Evolutionary conservation across 1,140 invertebrate species (phyloP).

Genomic region (Heliconius hermathena): DNA sequence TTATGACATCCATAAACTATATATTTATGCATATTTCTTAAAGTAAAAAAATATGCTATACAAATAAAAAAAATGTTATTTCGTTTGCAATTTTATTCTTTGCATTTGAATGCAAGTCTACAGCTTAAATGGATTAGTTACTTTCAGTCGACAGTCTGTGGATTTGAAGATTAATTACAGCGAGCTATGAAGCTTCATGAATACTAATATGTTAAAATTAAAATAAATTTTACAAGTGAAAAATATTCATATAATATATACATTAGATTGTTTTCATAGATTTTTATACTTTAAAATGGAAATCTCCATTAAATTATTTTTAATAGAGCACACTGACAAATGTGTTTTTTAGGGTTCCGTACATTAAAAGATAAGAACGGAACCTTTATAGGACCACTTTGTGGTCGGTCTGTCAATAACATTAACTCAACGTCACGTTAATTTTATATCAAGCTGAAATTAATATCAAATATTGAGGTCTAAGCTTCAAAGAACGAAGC

Average conservation of each 20-base stretch:
- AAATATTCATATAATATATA: background rate
- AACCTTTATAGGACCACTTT: no score
- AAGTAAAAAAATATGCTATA: background rate
- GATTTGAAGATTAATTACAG: constrained; percentile 17
- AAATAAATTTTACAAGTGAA: background rate
- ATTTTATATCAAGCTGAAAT: no score
- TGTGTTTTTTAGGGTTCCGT: no score
- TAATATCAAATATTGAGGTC: no score
- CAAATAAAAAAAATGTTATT: constrained; percentile 5
- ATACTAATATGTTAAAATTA: constrained; percentile 10
- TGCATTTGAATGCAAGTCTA: constrained; percentile 14
- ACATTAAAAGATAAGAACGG: no score
- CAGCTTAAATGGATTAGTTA: constrained; percentile 10
- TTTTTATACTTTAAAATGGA: background rate
- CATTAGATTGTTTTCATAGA: background rate
- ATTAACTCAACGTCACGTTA: no score
- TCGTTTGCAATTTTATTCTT: background rate
- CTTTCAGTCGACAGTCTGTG: constrained; percentile 12
- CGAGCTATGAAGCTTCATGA: background rate
- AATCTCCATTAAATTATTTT: no score
- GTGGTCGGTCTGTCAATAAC: no score
- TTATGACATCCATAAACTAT: no score
- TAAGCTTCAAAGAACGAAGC: no score
- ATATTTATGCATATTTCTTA: background rate
- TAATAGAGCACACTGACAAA: no score